Evolutionary conservation across 1,140 invertebrate species (phyloP).

Genomic region (Drosophila mojavensis): DNA sequence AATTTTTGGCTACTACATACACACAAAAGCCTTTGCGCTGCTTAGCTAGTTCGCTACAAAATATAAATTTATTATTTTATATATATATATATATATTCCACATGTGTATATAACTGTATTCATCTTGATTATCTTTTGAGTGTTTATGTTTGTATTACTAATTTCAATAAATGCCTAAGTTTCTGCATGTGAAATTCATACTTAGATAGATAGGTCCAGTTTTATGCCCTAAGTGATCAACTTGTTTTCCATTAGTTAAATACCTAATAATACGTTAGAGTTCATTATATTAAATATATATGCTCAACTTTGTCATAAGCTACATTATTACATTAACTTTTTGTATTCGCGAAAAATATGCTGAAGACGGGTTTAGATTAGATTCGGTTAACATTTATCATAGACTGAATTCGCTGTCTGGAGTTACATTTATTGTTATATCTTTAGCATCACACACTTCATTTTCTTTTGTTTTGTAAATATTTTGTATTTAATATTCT

Average conservation of each 20-base stretch:
- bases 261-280: conserved; percentile 64
- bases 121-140: conserved; percentile 26
- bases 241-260: conserved; percentile 52
- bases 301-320: conserved; percentile 59
- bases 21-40: conserved; percentile 73
- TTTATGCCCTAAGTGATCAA: conserved; percentile 49
- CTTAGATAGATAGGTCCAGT: conserved; percentile 44
- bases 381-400: conserved; percentile 55
- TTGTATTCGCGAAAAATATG: conserved; percentile 41
- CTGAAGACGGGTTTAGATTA: conserved; percentile 66
- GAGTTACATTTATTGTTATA: conserved; percentile 78
- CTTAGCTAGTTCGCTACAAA: conserved; percentile 69
- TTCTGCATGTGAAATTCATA: conserved; percentile 64
- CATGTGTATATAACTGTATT: conserved; percentile 29
- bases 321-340: conserved; percentile 45
- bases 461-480: conserved; percentile 45
- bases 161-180: conserved; percentile 71
- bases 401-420: conserved; percentile 76
- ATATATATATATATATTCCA: conserved; percentile 40
- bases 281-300: conserved; percentile 49
- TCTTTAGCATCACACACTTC: conserved; percentile 55
- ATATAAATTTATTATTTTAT: conserved; percentile 51
- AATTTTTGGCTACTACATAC: conserved; percentile 71
- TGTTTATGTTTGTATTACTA: conserved; percentile 47
- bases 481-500: conserved; percentile 59